Conservation (phyloP, 2,888 invertebrate genomes). For the Andrena fulva region DNA sequence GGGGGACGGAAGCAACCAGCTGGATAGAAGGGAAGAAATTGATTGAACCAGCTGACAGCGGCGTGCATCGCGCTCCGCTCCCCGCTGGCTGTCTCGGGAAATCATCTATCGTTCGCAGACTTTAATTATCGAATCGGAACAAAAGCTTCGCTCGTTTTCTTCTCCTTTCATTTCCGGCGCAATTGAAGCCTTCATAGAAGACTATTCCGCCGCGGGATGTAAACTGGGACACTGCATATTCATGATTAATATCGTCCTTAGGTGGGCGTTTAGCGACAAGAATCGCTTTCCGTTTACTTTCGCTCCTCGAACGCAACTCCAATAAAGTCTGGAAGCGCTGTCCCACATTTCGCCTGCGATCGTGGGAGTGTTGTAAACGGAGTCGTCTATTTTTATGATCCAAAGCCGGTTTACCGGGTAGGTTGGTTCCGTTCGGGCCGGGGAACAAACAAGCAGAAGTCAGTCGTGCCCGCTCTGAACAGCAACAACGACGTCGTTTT, state of each 20-base stretch:
- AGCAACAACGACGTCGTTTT: neutral
- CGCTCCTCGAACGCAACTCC: neutral
- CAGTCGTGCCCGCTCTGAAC: neutral
- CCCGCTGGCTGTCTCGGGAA: neutral
- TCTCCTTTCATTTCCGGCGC: neutral
- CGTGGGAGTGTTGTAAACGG: constrained; percentile 31
- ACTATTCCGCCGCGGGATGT: neutral
- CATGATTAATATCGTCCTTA: constrained; percentile 24
- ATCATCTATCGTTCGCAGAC: constrained; percentile 7
- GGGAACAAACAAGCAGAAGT: neutral
- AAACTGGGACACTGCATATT: constrained; percentile 23
- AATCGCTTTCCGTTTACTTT: constrained; percentile 10
- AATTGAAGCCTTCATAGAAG: neutral
- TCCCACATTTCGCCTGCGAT: constrained; percentile 29
- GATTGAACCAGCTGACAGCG: constrained; percentile 11
- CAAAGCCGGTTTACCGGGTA: neutral
- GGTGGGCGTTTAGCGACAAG: neutral
- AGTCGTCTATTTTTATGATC: constrained; percentile 14
- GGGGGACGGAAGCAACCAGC: neutral
- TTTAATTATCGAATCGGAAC: constrained; percentile 36
- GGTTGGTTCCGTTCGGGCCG: neutral
- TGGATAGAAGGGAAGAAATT: constrained; percentile 13
- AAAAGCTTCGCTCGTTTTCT: neutral
- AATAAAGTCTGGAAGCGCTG: constrained; percentile 24
- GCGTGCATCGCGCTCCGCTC: neutral